Conservation (phyloP, 2,797 vertebrate genomes). For the Phoxinus dragarum region DNA sequence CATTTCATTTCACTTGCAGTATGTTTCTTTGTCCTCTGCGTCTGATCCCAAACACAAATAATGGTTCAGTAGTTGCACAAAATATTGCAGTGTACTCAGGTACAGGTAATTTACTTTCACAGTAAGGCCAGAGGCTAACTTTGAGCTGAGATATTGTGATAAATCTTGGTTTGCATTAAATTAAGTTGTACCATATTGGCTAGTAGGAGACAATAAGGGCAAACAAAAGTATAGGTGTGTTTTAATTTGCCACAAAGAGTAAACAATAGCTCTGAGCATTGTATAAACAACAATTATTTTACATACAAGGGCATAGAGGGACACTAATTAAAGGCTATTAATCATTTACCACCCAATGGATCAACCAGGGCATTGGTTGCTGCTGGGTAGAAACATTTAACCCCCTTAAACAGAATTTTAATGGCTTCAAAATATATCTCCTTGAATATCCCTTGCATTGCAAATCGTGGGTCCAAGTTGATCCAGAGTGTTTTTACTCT, state of each 20-base stretch:
- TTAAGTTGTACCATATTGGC: slow-evolving; percentile 39
- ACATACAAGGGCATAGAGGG: slow-evolving; percentile 50
- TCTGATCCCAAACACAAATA: slow-evolving; percentile 11
- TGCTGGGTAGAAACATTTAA: slow-evolving; percentile 53
- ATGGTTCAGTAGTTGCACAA: slow-evolving; percentile 3
- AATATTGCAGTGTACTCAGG: not conserved
- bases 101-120: slow-evolving; percentile 31
- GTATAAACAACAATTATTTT: slow-evolving; percentile 54
- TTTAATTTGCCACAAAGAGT: slow-evolving; percentile 42
- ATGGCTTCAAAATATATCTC: slow-evolving; percentile 27
- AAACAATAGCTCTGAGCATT: slow-evolving; percentile 53
- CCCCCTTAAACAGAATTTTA: slow-evolving; percentile 48
- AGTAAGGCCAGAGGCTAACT: slow-evolving; percentile 16
- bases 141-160: slow-evolving; percentile 30
- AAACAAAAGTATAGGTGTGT: slow-evolving; percentile 35
- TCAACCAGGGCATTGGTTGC: slow-evolving; percentile 53
- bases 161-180: slow-evolving; percentile 44
- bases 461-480: slow-evolving; percentile 38
- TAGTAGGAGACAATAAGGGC: slow-evolving; percentile 40
- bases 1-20: slow-evolving; percentile 48
- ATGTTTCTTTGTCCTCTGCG: slow-evolving; percentile 41
- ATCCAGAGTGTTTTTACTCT: slow-evolving; percentile 49
- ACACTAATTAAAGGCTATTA: slow-evolving; percentile 63
- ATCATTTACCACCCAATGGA: slow-evolving; percentile 56
- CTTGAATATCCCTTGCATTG: slow-evolving; percentile 44